Conservation (phyloP, 2,888 invertebrate genomes). For the Acanthoscelides obtectus region DNA sequence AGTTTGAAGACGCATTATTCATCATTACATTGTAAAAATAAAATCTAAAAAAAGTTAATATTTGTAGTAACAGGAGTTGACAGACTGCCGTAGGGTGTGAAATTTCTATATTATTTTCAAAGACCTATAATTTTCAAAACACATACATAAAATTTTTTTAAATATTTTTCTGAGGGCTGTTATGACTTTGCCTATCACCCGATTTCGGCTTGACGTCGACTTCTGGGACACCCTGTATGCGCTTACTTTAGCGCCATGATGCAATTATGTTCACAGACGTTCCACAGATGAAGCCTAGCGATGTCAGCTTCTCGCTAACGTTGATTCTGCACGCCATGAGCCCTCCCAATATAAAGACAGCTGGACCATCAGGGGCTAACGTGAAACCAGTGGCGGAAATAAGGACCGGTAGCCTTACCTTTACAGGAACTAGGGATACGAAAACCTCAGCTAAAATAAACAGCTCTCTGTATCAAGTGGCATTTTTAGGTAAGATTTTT, state of each 20-base stretch:
- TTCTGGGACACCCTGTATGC: too few species aligned
- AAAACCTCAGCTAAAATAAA: constrained; percentile 74
- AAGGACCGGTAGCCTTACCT: constrained; percentile 75
- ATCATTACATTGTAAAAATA: too few species aligned
- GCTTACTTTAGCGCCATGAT: background rate
- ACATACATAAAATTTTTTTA: too few species aligned
- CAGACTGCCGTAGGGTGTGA: too few species aligned
- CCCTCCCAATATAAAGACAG: constrained; percentile 69
- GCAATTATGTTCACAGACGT: constrained; percentile 60
- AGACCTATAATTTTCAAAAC: too few species aligned
- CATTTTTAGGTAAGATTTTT: constrained; percentile 61
- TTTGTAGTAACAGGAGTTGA: too few species aligned
- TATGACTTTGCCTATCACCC: too few species aligned
- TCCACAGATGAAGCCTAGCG: constrained; percentile 80
- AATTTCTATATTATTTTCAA: too few species aligned
- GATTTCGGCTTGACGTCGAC: too few species aligned
- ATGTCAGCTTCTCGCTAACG: constrained; percentile 86
- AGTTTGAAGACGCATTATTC: too few species aligned
- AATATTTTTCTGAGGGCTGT: too few species aligned
- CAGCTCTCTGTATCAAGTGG: constrained; percentile 75
- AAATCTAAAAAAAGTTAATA: too few species aligned
- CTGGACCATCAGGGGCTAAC: constrained; percentile 62
- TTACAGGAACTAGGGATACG: constrained; percentile 71
- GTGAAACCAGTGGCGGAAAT: constrained; percentile 66
- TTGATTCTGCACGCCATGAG: constrained; percentile 85